Base-by-base conservation (phyloP, 1,140 invertebrate genomes). In the Melanaphis sacchari region DNA sequence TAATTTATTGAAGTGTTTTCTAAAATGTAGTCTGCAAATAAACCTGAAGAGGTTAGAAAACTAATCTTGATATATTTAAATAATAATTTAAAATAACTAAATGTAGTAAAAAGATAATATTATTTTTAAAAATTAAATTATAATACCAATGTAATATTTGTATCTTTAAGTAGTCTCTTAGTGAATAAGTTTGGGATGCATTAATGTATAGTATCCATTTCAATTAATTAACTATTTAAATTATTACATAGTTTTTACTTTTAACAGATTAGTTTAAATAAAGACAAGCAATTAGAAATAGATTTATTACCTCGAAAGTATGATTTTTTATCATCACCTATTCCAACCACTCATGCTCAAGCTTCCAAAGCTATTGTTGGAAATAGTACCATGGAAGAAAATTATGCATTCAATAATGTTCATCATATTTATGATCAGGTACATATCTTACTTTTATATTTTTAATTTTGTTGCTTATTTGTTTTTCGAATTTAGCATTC, bases 341-440 rank as follows among this genome's bases (percentile, higher is more conserved):
- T 95, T 94, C 96, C 95, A 94, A 95, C 94, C 94, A 95, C 95
- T 94, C 95, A 95, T 94, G 95, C 95, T 84, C 96, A 96, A 94
- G 96, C 96, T 84, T 96, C 96, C 88, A 95, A 95, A 94, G 95
- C 95, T 41, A 95, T 96, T 82, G 95, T 95, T 31, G 95, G 96
- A 94, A 96, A 97, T 52, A 96, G 96, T 94, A 96, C 96, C 43
- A 96, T 97, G 94, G 97, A 97, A 93, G 97, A 98, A 94, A 98
- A 97, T 94, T 98, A 98, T 96, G 97, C 97, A 3, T 98, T 98
- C 95, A 96, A 97, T 94, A 98, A 97, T 76, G 97, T 98, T 93
- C 97, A 98, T 95, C 97, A 98, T 95, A 97, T 98, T 94, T 98
- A 98, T 96, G 98, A 98, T 96, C 96, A 97, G 95, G 96, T 97